phyloP scores from a whole-genome alignment of 2,113 vertebrate genomes.

The Hemibagrus wyckioides region DNA sequence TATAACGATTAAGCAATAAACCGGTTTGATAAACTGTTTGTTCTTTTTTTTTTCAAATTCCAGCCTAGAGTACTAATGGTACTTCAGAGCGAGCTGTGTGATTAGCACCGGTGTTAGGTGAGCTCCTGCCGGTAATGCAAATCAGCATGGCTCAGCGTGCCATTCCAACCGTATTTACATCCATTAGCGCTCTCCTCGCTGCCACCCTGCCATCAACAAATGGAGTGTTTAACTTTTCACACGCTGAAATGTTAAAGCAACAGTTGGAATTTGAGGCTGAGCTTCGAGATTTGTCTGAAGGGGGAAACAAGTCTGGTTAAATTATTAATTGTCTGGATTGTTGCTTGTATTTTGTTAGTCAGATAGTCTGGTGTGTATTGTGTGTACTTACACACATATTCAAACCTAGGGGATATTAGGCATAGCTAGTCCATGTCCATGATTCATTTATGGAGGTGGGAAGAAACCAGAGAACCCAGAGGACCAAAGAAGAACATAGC shows the following conservation, averaged over 20 bases:
- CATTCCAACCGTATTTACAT: slow-evolving; percentile 39
- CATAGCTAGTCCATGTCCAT: not conserved
- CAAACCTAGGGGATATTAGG: not conserved
- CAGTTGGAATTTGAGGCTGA: slow-evolving; percentile 14
- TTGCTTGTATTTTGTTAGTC: not conserved
- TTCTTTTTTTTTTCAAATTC: not conserved
- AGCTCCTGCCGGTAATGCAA: slow-evolving; percentile 42
- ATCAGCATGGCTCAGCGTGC: slow-evolving; percentile 36
- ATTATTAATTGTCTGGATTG: not conserved
- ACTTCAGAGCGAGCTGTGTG: slow-evolving; percentile 34
- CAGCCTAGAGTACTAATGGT: slow-evolving; percentile 43
- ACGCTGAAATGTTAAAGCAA: slow-evolving; percentile 31
- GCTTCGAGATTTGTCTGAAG: not conserved
- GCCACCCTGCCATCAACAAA: slow-evolving; percentile 1
- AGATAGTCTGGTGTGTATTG: not conserved
- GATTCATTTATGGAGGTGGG: not conserved
- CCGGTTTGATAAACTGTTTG: slow-evolving; percentile 35
- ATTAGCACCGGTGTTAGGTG: slow-evolving; percentile 40
- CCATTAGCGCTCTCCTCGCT: slow-evolving; percentile 38
- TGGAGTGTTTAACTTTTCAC: slow-evolving; percentile 33
- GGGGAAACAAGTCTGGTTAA: not conserved
- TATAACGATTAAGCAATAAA: slow-evolving; percentile 38
- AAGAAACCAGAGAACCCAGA: not conserved
- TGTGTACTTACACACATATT: not conserved
- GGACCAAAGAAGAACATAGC: not conserved